Evolutionary conservation across 2,113 vertebrate genomes (phyloP).

Genomic region (Xenotilapia flavipinnis): DNA sequence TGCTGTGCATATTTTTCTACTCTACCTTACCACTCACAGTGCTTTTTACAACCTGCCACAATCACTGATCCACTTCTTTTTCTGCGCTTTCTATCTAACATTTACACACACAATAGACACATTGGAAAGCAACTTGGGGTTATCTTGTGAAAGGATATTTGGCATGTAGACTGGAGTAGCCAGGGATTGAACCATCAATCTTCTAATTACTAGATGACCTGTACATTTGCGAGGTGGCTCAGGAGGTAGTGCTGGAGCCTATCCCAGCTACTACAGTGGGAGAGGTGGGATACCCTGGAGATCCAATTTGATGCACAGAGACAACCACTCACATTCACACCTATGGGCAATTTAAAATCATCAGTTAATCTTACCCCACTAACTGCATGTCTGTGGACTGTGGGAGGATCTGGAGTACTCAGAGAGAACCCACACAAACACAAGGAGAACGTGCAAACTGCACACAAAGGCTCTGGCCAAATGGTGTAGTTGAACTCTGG

Average conservation of each 20-base stretch:
- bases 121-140: background rate
- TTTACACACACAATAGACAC: background rate
- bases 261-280: background rate
- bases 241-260: background rate
- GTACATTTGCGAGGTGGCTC: background rate
- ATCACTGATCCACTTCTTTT: background rate
- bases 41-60: background rate
- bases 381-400: background rate
- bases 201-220: background rate
- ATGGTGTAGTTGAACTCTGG: background rate
- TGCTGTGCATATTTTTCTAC: background rate
- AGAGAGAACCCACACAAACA: background rate
- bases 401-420: background rate
- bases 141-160: background rate
- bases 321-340: background rate
- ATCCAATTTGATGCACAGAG: background rate
- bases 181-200: background rate
- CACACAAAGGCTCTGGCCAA: background rate
- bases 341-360: background rate
- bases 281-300: background rate
- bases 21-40: background rate
- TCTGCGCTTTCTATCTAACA: background rate
- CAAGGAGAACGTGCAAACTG: background rate
- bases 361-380: background rate
- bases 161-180: background rate